Percentiles rank a stretch among this genome's conserved stretches.
Conservation (phyloP, 92 coral and sea anemone species). For the Palythoa grandiflora region DNA sequence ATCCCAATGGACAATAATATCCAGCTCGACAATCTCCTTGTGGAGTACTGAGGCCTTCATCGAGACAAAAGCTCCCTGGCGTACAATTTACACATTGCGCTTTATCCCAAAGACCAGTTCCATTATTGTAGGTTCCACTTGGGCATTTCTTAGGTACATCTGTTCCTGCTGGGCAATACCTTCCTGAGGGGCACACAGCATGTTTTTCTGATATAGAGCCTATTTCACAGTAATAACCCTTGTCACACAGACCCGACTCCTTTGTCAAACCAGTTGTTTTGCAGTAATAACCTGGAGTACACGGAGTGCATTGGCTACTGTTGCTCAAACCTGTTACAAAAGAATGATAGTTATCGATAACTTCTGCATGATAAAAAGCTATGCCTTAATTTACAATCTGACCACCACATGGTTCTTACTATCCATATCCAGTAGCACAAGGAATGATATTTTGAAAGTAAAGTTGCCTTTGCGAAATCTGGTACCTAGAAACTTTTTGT, state of each 20-base stretch:
- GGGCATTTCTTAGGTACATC: constrained; percentile 82
- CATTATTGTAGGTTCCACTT: constrained; percentile 86
- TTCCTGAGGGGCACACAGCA: constrained; percentile 83
- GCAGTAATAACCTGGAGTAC: constrained; percentile 92
- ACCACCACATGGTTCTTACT: too few species aligned
- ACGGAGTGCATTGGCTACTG: constrained; percentile 82
- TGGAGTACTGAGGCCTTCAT: constrained; percentile 75
- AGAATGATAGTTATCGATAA: not conserved
- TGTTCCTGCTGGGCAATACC: constrained; percentile 91
- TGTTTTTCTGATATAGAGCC: constrained; percentile 69
- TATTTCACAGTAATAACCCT: constrained; percentile 83
- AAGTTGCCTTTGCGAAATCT: too few species aligned
- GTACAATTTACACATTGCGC: constrained; percentile 91
- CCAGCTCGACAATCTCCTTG: constrained; percentile 89
- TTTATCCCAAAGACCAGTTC: constrained; percentile 80
- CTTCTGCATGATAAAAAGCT: too few species aligned
- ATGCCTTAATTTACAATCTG: too few species aligned
- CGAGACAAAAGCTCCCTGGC: constrained; percentile 86
- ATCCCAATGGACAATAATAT: constrained; percentile 90
- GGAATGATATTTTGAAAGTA: too few species aligned
- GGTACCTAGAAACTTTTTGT: too few species aligned
- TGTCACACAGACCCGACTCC: constrained; percentile 82
- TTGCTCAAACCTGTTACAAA: constrained; percentile 81
- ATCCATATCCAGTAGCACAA: too few species aligned
- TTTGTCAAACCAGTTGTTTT: constrained; percentile 79